These are phyloP conservation scores for Empis stercorea DNA, from an alignment of 2,888 invertebrate genomes.

Conservation along the genomic window DNA sequence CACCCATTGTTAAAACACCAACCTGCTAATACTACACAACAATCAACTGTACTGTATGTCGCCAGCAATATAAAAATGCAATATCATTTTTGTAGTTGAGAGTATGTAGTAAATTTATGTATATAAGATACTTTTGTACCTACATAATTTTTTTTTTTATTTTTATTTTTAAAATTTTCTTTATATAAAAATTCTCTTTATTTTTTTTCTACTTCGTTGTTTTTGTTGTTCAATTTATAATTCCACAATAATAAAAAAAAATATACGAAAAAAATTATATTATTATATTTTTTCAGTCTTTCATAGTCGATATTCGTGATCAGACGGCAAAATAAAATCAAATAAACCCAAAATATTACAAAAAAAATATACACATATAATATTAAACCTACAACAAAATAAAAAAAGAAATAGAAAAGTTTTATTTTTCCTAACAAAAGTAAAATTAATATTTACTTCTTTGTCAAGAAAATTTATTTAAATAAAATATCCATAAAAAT, in stretches of 20 bases:
- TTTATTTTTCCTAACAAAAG: not conserved
- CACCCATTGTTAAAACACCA: no score
- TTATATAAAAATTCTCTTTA: not conserved
- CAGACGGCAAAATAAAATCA: constrained; percentile 17
- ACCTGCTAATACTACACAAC: no score
- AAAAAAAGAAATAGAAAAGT: not conserved
- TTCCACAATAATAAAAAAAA: not conserved
- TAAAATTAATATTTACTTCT: not conserved
- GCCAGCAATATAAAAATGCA: no score
- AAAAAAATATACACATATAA: constrained; percentile 4
- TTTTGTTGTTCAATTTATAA: not conserved
- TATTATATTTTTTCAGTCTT: constrained; percentile 30
- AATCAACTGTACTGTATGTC: no score
- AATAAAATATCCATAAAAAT: not conserved
- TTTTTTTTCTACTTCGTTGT: not conserved
- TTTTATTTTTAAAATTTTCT: not conserved
- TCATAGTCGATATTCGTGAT: constrained; percentile 33
- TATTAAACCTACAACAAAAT: not conserved
- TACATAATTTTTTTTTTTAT: not conserved
- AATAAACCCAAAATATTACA: not conserved
- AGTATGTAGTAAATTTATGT: not conserved
- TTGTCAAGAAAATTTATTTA: not conserved
- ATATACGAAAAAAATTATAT: not conserved
- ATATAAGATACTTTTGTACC: not conserved
- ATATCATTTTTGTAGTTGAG: no score